These are phyloP conservation scores for Morone chrysops DNA, from an alignment of 2,113 vertebrate genomes.

Conservation along the genomic window DNA sequence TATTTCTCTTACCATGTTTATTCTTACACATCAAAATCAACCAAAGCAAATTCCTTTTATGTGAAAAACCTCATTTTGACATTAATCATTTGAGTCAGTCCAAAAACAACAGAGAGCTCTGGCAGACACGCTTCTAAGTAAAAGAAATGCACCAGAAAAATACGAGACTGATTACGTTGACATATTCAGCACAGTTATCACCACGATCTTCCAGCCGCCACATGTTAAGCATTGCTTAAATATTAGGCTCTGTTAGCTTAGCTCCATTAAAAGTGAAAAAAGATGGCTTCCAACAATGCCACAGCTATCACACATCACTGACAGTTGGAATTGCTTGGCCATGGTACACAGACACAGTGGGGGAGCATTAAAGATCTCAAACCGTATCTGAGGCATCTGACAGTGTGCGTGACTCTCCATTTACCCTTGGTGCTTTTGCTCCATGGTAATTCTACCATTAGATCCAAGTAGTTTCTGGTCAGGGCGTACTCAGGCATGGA, in stretches of 20 bases:
- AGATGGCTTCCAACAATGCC: background rate
- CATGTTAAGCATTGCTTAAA: background rate
- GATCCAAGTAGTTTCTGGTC: conserved; percentile 95
- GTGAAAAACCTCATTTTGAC: background rate
- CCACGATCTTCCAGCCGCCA: background rate
- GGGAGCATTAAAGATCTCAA: background rate
- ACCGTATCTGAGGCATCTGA: background rate
- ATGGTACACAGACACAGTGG: background rate
- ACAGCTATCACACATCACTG: background rate
- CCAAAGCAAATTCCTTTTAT: background rate
- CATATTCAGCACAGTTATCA: background rate
- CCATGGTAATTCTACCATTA: conserved; percentile 98
- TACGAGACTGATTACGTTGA: background rate
- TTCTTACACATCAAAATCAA: background rate
- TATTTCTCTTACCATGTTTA: background rate
- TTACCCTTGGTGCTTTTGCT: conserved; percentile 94
- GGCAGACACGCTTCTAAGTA: background rate
- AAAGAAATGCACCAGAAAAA: background rate
- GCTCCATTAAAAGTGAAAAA: background rate
- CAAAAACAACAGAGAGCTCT: background rate
- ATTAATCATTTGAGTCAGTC: background rate
- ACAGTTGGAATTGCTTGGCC: background rate
- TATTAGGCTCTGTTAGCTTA: background rate
- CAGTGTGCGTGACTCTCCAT: background rate
- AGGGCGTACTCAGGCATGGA: conserved; percentile 98